These are phyloP conservation scores for Rugalucina vietnamica DNA, from an alignment of 2,888 invertebrate genomes.

Conservation along the genomic window DNA sequence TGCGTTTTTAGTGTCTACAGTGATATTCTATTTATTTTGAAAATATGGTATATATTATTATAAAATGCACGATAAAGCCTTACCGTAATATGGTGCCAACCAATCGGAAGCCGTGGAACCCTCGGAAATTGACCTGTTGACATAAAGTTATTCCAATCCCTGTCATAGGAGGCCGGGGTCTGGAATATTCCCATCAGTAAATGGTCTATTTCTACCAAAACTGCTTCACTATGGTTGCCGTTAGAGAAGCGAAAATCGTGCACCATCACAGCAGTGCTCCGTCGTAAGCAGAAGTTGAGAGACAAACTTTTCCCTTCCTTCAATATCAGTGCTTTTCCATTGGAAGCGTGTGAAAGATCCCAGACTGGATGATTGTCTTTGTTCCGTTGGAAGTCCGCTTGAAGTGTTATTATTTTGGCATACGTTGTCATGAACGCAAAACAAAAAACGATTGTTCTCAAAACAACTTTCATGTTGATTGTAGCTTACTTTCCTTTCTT, in stretches of 20 bases:
- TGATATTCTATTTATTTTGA: too few relatives aligned
- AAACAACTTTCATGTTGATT: too few relatives aligned
- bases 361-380: conserved; percentile 61
- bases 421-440: too few relatives aligned
- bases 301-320: conserved; percentile 49
- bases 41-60: too few relatives aligned
- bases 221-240: conserved; percentile 61
- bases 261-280: conserved; percentile 44
- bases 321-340: conserved; percentile 63
- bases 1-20: too few relatives aligned
- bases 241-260: conserved; percentile 66
- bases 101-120: conserved; percentile 48
- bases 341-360: conserved; percentile 59
- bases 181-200: conserved; percentile 58
- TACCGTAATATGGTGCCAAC: conserved; percentile 61
- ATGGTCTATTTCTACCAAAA: conserved; percentile 59
- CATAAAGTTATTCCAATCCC: conserved; percentile 58
- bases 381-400: conserved; percentile 48
- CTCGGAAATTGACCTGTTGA: conserved; percentile 60
- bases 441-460: too few relatives aligned
- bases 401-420: conserved; percentile 45
- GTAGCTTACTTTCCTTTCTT: too few relatives aligned
- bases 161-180: conserved; percentile 31
- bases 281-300: conserved; percentile 66
- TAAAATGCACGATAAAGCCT: neutral